Evolutionary conservation across 35 echinoderm and acorn worm species (phyloP), one percentile per base, ranked within the genome.

Genomic region (Anneissia japonica): DNA sequence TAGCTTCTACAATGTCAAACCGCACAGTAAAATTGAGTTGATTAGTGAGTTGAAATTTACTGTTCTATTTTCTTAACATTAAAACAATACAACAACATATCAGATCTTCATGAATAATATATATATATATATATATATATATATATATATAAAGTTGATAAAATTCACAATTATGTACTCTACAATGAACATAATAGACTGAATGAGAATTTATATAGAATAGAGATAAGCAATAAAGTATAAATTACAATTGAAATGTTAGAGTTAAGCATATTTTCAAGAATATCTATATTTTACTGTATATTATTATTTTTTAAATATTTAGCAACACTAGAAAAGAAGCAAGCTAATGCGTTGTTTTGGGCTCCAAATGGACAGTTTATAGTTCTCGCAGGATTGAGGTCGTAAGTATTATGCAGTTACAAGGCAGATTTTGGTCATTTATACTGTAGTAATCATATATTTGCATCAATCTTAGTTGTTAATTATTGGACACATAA

Each of bases 1-100:
- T 4, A 98, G 95, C 46, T 98, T 98, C 83, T 98, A 98, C 82
- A 93, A 98, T 83, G 93, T 98, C 38, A 88, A 88, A n/a, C 77
- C 89, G 3, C 93, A 94, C 78, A 92, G 87, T n/a, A 98, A 98
- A 46, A 90, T 98, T 29, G 92, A 98, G 45, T 84, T 93, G 0
- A 82, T 98, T 39, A 98, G 95, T 98, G 81, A 98, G 95, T 93
- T 38, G 1, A n/a, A n/a, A n/a, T n/a, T n/a, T n/a, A n/a, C n/a
- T n/a, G n/a, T n/a, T n/a, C 11, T 13, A 13, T 26, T 56, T 56
- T 56, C 11, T 56, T 56, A 26, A 26, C 11, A 56, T 56, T 11
- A 13, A 26, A 56, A 26, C 11, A 13, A 56, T 13, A 13, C 11
- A 56, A 56, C 46, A 56, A 13, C 46, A 13, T 56, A 26, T 56